Evolutionary conservation across 2,888 invertebrate genomes (phyloP), one percentile per base, ranked within the genome.

Genomic region (Tetheella fluctuosa): DNA sequence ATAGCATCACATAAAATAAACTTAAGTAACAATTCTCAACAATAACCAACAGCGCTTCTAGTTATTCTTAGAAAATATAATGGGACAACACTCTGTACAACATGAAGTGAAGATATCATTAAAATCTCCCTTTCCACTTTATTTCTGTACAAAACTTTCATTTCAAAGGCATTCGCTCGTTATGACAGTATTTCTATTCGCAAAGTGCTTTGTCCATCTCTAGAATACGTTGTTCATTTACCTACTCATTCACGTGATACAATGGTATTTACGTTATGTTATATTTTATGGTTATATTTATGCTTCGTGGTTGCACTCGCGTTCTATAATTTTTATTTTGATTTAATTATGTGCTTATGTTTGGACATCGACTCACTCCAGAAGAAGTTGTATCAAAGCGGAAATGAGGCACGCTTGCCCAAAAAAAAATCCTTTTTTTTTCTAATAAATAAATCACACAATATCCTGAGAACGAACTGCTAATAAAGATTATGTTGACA

Each of bases 81-180:
- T 54, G 54, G 52, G 30, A 55, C 62, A 53, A 68, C 37, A 62
- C 57, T 57, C 54, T 52, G 28, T 37, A 10, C 52, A 56, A 59
- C 67, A 62, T 64, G 69, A 68, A 69, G 69, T 64, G 68, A 68
- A 69, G 69, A 71, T 69, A 69, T 76, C 69, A 68, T 77, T 76
- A 77, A 77, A 76, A 73, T 60, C 61, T 68, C 63, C 76, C 74
- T 74, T 72, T 56, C 65, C 59, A 69, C 65, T 60, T 68, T 63
- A 64, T 67, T 68, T 62, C 64, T 30, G 39, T 48, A 69, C 68
- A 70, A 74, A 73, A 78, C 69, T 71, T 66, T 60, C 57, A 54
- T 37, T 58, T 66, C 64, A 67, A 69, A 67, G 62, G 58, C 52
- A 48, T 37, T 54, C 55, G 63, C 64, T 76, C 65, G 73, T 78